Evolutionary conservation across 2,797 vertebrate genomes (phyloP), one percentile per base, ranked within the genome.

Genomic region (Ceyx erithaca): DNA sequence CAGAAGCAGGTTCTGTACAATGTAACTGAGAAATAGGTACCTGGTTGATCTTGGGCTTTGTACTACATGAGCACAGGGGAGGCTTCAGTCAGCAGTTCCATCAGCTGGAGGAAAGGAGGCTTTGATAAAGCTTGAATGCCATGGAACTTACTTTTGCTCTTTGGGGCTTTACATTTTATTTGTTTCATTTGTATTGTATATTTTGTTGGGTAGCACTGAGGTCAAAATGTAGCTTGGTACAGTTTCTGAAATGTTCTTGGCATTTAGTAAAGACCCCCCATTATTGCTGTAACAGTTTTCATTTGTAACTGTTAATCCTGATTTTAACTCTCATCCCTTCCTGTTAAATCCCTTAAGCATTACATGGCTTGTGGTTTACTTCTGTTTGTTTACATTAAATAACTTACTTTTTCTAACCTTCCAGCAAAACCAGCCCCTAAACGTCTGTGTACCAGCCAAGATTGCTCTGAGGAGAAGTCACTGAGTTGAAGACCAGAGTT

Each of bases 371-470:
- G 59, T 81, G 12, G 63, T 67, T 92, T 41, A 86, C 61, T 54
- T 61, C 25, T 11, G 19, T 51, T 48, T 86, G 26, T 68, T 83
- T 31, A 48, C 35, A 16, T 54, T 82, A 75, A 61, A n/a, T 92
- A 95, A 96, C 49, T 72, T 25, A 25, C 7, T 16, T 92, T 91
- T 85, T 93, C 88, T 93, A 83, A 66, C 58, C 86, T 92, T 97
- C 79, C 97, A 92, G 98, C 94, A 85, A 98, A 98, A 85, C 99
- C 98, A 23, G 97, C 97, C 37, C 90, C 97, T 7, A 99, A 99
- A 97, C 98, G 98, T 78, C 98, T 94, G 52, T 95, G 93, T 43
- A 95, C 92, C 80, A 92, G 94, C 82, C 92, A 90, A 49, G 80
- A 85, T 8, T 68, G 14, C n/a, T 62, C 77, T 57, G 94, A 96